Evolutionary conservation across 2,113 vertebrate species (phyloP).

Genomic region (Polypterus senegalus): DNA sequence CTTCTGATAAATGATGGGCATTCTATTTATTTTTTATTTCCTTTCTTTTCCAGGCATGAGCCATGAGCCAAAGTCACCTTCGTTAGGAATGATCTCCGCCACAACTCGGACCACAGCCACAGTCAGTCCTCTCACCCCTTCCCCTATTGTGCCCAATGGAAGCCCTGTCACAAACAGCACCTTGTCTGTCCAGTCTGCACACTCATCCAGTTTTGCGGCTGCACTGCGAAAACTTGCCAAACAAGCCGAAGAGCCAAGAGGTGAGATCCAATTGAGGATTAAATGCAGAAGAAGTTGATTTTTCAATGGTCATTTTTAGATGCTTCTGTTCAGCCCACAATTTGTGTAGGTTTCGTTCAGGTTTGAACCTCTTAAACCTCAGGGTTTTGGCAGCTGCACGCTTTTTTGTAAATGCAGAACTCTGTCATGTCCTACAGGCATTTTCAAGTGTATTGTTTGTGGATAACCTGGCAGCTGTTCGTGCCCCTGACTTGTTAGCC

Average conservation of each 20-base stretch:
- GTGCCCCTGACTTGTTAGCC: background rate
- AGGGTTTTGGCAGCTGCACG: constrained; percentile 7
- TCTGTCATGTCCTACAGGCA: constrained; percentile 1
- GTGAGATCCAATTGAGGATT: constrained; percentile 45
- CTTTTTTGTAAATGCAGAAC: background rate
- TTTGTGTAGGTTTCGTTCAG: constrained; percentile 1
- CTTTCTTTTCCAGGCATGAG: constrained; percentile 80
- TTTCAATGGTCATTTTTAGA: too few species aligned
- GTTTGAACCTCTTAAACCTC: constrained; percentile 3
- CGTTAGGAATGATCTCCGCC: constrained; percentile 97
- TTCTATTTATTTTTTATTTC: constrained; percentile 34
- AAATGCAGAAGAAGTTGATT: too few species aligned
- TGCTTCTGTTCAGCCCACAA: too few species aligned
- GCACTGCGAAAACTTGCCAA: constrained; percentile 97
- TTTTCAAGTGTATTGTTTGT: constrained; percentile 4
- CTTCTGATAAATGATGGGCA: too few species aligned
- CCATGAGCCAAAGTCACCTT: constrained; percentile 99
- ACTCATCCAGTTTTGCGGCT: constrained; percentile 92
- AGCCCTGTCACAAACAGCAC: constrained; percentile 66
- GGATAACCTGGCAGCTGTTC: constrained; percentile 4
- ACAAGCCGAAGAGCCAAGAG: constrained; percentile 95
- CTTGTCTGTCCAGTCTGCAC: constrained; percentile 79
- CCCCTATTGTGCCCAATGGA: constrained; percentile 91
- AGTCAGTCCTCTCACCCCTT: constrained; percentile 92
- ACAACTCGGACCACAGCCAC: constrained; percentile 94